Evolutionary conservation across 2,113 vertebrate species (phyloP).

Genomic region (Hydropotes inermis): DNA sequence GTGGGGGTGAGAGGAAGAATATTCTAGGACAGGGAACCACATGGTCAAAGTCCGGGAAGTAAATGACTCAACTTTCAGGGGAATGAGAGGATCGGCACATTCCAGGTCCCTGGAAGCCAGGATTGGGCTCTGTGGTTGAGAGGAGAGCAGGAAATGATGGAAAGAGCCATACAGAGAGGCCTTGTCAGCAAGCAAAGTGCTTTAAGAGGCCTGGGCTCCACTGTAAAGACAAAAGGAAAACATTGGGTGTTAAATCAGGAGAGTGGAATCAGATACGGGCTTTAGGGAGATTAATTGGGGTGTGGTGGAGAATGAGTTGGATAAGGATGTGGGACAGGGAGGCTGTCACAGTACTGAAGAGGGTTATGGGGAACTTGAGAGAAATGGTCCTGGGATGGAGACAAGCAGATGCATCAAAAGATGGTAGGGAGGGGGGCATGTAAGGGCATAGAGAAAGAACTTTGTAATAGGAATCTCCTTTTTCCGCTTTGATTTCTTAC

Average conservation of each 20-base stretch:
- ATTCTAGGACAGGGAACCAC: neutral
- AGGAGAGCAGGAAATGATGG: neutral
- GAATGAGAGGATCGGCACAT: neutral
- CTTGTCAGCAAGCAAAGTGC: accelerated
- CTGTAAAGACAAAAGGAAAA: neutral
- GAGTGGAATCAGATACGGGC: neutral
- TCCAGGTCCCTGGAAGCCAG: neutral
- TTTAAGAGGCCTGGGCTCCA: neutral
- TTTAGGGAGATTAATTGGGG: neutral
- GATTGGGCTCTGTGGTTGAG: too few relatives aligned
- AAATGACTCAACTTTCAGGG: neutral
- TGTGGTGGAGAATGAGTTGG: neutral
- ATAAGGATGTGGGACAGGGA: neutral
- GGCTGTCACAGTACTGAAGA: neutral
- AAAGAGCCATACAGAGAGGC: neutral
- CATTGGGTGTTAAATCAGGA: neutral
- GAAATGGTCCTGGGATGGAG: neutral
- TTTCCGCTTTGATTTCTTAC: neutral
- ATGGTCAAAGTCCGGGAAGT: neutral
- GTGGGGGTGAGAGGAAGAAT: neutral
- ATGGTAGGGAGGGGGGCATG: neutral
- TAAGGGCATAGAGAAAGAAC: neutral
- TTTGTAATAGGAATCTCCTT: neutral
- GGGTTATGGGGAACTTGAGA: neutral
- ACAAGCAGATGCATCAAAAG: neutral